phyloP scores from a whole-genome alignment of 2,113 vertebrate species.

The Datnioides undecimradiatus region DNA sequence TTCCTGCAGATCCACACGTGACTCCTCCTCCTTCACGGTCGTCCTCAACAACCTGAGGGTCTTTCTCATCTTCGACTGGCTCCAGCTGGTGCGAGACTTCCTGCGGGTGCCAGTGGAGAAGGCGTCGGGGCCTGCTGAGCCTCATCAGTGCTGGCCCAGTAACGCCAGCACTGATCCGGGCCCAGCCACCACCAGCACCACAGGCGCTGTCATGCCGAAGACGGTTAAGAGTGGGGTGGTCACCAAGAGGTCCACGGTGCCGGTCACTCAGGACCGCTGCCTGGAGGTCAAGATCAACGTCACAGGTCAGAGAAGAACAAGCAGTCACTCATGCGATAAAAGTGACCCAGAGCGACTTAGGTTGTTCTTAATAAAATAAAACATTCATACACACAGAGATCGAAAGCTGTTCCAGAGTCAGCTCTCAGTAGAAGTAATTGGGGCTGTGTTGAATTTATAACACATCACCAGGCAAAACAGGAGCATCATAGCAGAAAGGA shows the following conservation, averaged over 20 bases:
- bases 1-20: constrained; percentile 89
- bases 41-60: constrained; percentile 97
- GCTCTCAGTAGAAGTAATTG: too few species aligned
- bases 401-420: background rate
- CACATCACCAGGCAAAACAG: too few species aligned
- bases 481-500: too few species aligned
- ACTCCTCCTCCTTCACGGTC: constrained; percentile 95
- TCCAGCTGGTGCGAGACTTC: constrained; percentile 92
- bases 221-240: constrained; percentile 94
- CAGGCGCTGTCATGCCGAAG: constrained; percentile 87
- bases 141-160: constrained; percentile 75
- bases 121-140: background rate
- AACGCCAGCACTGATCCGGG: constrained; percentile 65
- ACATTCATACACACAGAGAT: background rate
- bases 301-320: constrained; percentile 85
- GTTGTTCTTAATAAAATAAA: too few species aligned
- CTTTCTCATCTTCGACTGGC: constrained; percentile 97
- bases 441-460: too few species aligned
- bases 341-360: background rate
- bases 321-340: background rate
- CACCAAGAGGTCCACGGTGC: constrained; percentile 94
- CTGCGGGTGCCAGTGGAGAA: constrained; percentile 86
- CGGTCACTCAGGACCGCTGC: constrained; percentile 86
- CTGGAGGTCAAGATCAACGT: constrained; percentile 97
- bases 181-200: constrained; percentile 34